Evolutionary conservation across 1,140 invertebrate species (phyloP), one percentile per base, ranked within the genome.

Genomic region (Bradynema listronoti): DNA sequence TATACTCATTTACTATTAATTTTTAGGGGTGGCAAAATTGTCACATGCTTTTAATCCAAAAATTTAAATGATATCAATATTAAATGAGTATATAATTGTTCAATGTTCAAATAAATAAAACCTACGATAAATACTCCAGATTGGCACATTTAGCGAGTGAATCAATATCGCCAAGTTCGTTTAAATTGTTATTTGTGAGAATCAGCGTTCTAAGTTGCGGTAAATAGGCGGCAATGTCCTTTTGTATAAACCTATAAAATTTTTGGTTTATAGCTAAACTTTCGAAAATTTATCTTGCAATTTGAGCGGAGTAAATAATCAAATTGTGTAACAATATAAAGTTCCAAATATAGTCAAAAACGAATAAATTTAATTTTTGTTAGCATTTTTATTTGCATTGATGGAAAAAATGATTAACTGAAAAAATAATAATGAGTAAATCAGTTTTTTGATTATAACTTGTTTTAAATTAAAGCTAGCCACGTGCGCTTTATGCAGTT

Each of bases 151-250:
- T 84, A 36, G 84, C 78, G 27, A 99, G 80, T 16, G 87, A 84
- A 80, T 98, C 93, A 53, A 99, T 79, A 77, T 99, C 94, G 33
- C 88, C 87, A 7, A 99, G 80, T 77, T 98, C 93, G 79, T 90
- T 86, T 57, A 98, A 84, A 78, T 89, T 87, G 79, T 98, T 99
- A 74, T 95, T 94, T 14, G 92, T 96, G 47, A 99, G 80, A 70
- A 96, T 86, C 0, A 98, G 77, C 3, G 85, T 86, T 69, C 91
- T 88, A 36, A 99, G 77, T 79, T 90, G 91, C 1, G 94, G 92
- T 63, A 98, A 82, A 71, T 85, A 85, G 66, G 91, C 86, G 71
- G 91, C 87, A 33, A 98, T 80, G 64, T 86, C 85, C 58, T 95
- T 89, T 58, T 84, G 27, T 3, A 50, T 50, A 30, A 30, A 32